These are phyloP conservation scores for Balearica regulorum DNA, from an alignment of 2,797 vertebrate species.

Conservation along the genomic window DNA sequence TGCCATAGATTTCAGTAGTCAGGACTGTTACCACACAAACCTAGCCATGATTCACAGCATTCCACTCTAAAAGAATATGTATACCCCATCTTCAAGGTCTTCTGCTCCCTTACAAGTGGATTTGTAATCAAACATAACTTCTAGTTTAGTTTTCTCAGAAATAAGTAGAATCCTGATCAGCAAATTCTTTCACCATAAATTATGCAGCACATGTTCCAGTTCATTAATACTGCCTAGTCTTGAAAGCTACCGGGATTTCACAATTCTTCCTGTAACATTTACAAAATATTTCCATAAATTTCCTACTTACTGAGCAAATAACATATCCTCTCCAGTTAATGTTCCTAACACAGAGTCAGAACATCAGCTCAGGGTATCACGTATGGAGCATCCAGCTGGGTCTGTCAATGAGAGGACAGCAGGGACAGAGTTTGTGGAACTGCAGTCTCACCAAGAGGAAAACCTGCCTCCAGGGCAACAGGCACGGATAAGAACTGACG, in stretches of 20 bases:
- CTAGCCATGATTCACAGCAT: background rate
- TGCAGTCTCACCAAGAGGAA: background rate
- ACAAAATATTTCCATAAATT: conserved; percentile 36
- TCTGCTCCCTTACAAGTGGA: background rate
- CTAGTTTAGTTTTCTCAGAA: background rate
- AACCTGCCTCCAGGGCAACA: background rate
- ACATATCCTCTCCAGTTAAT: background rate
- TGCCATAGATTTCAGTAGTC: background rate
- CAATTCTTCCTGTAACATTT: conserved; percentile 29
- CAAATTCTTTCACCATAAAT: background rate
- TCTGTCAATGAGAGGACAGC: background rate
- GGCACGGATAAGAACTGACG: background rate
- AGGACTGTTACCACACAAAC: background rate
- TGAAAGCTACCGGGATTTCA: conserved; percentile 23
- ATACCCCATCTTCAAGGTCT: background rate
- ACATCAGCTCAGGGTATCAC: background rate
- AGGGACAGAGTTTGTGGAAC: background rate
- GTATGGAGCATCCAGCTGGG: background rate
- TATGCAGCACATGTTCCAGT: background rate
- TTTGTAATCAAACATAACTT: background rate
- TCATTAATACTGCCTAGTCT: background rate
- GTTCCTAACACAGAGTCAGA: background rate
- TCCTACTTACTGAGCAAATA: conserved; percentile 28
- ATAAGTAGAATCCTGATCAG: background rate
- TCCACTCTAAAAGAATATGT: background rate